Conservation (phyloP, 2,797 vertebrate species). For the Pseudocheirus occidentalis region DNA sequence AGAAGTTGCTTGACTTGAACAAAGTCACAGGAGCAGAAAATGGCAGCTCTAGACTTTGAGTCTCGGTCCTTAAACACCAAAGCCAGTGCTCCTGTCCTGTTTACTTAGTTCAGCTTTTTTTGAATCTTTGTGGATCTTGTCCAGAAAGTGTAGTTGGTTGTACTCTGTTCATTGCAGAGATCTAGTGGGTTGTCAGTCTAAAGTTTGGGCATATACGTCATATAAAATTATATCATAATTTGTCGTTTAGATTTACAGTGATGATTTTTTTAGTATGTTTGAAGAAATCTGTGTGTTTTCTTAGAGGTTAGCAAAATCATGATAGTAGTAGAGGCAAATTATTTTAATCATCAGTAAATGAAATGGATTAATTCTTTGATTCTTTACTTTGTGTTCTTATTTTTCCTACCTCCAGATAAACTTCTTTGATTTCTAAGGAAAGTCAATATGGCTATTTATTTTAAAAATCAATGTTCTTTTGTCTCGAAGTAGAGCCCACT, state of each 20-base stretch:
- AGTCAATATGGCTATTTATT: not conserved
- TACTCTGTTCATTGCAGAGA: not conserved
- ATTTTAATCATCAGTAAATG: not conserved
- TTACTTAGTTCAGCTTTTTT: too few species aligned
- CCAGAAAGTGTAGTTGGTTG: not conserved
- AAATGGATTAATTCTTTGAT: not conserved
- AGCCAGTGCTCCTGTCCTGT: not conserved
- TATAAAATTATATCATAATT: not conserved
- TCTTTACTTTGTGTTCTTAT: not conserved
- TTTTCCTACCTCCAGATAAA: not conserved
- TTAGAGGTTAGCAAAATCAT: not conserved
- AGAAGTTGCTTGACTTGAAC: slow-evolving; percentile 34
- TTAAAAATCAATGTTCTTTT: not conserved
- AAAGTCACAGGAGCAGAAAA: slow-evolving; percentile 39
- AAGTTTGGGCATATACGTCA: not conserved
- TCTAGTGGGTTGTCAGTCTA: too few species aligned
- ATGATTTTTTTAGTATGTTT: not conserved
- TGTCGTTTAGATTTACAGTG: not conserved
- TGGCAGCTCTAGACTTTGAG: slow-evolving; percentile 24
- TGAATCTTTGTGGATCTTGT: too few species aligned
- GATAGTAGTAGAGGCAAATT: not conserved
- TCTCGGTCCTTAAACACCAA: not conserved
- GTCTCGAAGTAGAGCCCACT: not conserved
- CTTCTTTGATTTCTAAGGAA: not conserved
- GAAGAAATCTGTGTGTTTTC: not conserved